Evolutionary conservation across 2,113 vertebrate species (phyloP).

Genomic region (Anoplopoma fimbria): DNA sequence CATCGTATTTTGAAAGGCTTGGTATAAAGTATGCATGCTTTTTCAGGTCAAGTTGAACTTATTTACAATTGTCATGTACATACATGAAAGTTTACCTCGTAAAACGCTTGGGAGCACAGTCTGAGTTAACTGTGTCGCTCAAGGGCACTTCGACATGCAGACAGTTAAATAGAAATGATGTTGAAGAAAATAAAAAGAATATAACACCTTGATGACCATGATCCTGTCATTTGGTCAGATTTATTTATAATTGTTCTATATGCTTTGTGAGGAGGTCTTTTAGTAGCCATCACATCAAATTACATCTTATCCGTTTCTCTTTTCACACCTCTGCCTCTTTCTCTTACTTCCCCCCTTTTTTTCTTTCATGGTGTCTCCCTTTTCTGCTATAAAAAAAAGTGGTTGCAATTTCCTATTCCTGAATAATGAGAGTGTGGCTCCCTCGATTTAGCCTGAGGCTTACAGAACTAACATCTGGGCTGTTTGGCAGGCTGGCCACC

Average conservation of each 20-base stretch:
- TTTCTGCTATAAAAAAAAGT: slow-evolving; percentile 48
- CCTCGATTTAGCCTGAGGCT: slow-evolving; percentile 97
- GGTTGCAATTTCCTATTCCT: slow-evolving; percentile 90
- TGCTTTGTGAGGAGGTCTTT: background rate
- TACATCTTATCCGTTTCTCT: slow-evolving; percentile 1
- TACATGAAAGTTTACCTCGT: background rate
- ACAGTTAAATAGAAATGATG: background rate
- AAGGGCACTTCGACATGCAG: no score
- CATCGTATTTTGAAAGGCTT: background rate
- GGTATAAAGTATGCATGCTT: background rate
- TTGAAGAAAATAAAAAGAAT: background rate
- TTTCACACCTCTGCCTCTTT: background rate
- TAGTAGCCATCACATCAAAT: background rate
- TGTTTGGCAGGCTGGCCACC: slow-evolving; percentile 95
- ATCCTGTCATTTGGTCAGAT: background rate
- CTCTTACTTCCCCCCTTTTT: slow-evolving; percentile 5
- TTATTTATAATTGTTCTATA: background rate
- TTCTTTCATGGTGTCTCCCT: slow-evolving; percentile 19
- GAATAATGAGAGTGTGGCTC: slow-evolving; percentile 97
- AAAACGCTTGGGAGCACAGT: background rate
- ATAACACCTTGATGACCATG: background rate
- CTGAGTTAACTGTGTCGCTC: background rate
- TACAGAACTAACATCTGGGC: slow-evolving; percentile 99
- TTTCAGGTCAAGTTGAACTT: no score
- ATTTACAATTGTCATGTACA: background rate